A percentile compares a stretch with the other conserved stretches of the same genome.
phyloP scores from a whole-genome alignment of 2,113 vertebrate genomes.

The Gorsachius goisagi region DNA sequence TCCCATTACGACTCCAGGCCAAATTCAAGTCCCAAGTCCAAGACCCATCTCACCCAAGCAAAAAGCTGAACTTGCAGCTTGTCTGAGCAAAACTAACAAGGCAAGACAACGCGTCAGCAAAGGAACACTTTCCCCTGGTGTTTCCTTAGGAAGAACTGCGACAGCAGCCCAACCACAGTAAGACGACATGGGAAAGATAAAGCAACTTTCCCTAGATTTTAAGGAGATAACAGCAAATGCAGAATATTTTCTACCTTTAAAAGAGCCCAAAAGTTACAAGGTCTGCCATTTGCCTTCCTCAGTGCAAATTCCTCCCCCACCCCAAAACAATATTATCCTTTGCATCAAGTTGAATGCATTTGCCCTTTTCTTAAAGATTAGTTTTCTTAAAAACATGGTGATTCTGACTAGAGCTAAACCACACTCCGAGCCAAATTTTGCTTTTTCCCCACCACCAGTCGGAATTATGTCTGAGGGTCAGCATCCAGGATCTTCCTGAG shows the following conservation, averaged over 20 bases:
- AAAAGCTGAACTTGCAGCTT: neutral
- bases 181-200: neutral
- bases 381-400: neutral
- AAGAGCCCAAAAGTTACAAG: neutral
- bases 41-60: neutral
- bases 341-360: neutral
- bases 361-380: neutral
- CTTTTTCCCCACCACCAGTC: neutral
- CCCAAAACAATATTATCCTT: accelerated
- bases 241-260: neutral
- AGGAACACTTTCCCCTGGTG: neutral
- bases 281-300: neutral
- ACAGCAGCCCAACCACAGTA: neutral
- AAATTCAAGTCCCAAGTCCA: neutral
- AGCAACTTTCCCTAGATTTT: neutral
- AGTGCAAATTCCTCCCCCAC: accelerated
- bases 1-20: neutral
- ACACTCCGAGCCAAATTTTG: neutral
- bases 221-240: neutral
- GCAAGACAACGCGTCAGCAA: neutral
- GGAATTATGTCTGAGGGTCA: neutral
- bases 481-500: neutral
- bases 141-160: neutral
- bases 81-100: neutral
- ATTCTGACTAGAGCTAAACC: neutral